Conservation (phyloP, 2,888 invertebrate species). For the Thyatira batis region DNA sequence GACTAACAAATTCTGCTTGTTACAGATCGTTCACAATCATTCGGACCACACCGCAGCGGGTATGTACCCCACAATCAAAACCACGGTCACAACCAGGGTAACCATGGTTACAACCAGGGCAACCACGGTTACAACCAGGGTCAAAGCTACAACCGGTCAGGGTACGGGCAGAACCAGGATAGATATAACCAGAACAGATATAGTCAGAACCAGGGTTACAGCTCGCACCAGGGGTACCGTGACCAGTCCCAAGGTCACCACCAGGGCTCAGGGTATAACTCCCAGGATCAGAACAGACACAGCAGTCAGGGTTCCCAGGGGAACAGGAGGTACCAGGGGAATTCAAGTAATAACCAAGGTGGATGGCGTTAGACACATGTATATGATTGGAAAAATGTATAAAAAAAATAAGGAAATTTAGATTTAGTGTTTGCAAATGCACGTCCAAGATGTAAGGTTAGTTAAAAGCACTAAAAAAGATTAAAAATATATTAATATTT, state of each 20-base stretch:
- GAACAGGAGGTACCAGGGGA: slow-evolving; percentile 23
- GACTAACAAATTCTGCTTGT: slow-evolving; percentile 36
- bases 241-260: slow-evolving; percentile 9
- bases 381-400: neutral
- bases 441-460: too few relatives aligned
- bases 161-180: slow-evolving; percentile 27
- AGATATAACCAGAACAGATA: slow-evolving; percentile 14
- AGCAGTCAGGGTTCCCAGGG: slow-evolving; percentile 3
- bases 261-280: slow-evolving; percentile 21
- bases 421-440: too few relatives aligned
- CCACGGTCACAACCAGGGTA: slow-evolving; percentile 21
- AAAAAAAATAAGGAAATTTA: neutral
- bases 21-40: slow-evolving; percentile 67
- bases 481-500: too few relatives aligned
- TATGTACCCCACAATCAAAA: slow-evolving; percentile 46
- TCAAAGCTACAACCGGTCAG: slow-evolving; percentile 2
- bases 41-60: slow-evolving; percentile 64
- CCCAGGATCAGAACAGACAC: slow-evolving; percentile 11
- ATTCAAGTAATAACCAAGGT: slow-evolving; percentile 16
- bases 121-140: slow-evolving; percentile 25
- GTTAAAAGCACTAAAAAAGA: too few relatives aligned
- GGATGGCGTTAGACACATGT: neutral
- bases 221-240: slow-evolving; percentile 18
- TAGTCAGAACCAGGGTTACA: slow-evolving; percentile 17
- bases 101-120: slow-evolving; percentile 28